phyloP scores from a whole-genome alignment of 37 sponge, comb jelly and placozoan genomes.

The Geodia barretti region DNA sequence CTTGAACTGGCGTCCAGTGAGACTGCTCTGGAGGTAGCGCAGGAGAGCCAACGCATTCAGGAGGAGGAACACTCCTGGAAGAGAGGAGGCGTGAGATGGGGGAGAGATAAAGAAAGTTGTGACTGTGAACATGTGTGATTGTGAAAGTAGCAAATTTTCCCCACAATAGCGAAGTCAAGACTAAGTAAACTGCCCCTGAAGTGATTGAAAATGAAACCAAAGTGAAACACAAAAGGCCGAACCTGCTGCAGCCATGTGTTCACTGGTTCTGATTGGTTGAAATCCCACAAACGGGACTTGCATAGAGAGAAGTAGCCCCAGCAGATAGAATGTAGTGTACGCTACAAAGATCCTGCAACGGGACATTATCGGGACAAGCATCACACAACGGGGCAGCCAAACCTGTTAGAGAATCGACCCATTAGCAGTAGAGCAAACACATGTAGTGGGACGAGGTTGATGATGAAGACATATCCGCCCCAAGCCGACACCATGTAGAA shows the following conservation, averaged over 20 bases:
- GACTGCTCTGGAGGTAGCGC: constrained; percentile 61
- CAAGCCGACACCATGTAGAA: constrained; percentile 99
- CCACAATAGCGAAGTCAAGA: too few relatives aligned
- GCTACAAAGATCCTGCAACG: constrained; percentile 62
- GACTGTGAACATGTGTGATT: neutral
- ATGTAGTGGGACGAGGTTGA: constrained; percentile 97
- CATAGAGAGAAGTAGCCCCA: constrained; percentile 97
- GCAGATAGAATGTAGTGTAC: constrained; percentile 95
- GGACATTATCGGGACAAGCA: neutral
- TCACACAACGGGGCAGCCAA: neutral
- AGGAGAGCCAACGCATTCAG: constrained; percentile 71
- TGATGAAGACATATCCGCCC: constrained; percentile 99
- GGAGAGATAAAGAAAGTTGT: neutral
- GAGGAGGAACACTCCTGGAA: constrained; percentile 46
- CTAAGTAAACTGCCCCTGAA: too few relatives aligned
- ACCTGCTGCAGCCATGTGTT: constrained; percentile 99
- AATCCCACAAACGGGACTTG: constrained; percentile 99
- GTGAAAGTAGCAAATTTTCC: neutral
- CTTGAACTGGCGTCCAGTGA: constrained; percentile 73
- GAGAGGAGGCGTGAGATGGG: neutral
- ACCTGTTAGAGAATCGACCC: constrained; percentile 92
- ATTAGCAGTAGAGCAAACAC: constrained; percentile 93
- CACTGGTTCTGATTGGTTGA: constrained; percentile 97
- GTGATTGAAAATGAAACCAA: too few relatives aligned
- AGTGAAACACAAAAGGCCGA: neutral